These are phyloP conservation scores for Dicyrtoma fusca DNA, from an alignment of 2,888 invertebrate genomes.

Conservation along the genomic window DNA sequence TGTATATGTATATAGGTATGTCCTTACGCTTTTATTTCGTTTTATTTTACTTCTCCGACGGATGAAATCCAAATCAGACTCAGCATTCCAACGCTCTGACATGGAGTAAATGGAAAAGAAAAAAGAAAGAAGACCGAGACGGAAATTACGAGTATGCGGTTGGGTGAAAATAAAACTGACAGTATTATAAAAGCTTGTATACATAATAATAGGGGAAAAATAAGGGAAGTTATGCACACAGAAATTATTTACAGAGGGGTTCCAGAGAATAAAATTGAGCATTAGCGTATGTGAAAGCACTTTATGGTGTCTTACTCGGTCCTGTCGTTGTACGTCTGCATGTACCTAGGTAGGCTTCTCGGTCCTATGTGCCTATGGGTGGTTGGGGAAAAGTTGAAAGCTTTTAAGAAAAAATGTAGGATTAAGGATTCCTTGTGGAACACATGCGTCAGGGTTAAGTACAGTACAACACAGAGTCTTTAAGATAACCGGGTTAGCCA, in stretches of 20 bases:
- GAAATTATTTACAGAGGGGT: neutral
- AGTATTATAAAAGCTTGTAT: neutral
- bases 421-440: conserved; percentile 20
- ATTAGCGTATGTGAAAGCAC: conserved; percentile 18
- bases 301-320: conserved; percentile 11
- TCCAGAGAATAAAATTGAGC: neutral
- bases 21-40: too few relatives aligned
- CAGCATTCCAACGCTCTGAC: too few relatives aligned
- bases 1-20: too few relatives aligned
- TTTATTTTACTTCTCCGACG: too few relatives aligned
- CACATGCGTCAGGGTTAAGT: conserved; percentile 10
- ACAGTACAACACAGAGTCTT: neutral
- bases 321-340: too few relatives aligned
- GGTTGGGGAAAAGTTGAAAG: conserved; percentile 20
- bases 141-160: too few relatives aligned
- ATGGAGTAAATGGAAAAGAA: too few relatives aligned
- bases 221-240: neutral
- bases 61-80: too few relatives aligned
- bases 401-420: conserved; percentile 29
- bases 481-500: conserved; percentile 12
- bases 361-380: neutral
- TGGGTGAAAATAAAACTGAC: too few relatives aligned
- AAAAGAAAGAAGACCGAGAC: too few relatives aligned
- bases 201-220: neutral
- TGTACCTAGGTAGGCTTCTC: too few relatives aligned